Evolutionary conservation across 2,113 vertebrate genomes (phyloP).

Genomic region (Oreochromis aureus): DNA sequence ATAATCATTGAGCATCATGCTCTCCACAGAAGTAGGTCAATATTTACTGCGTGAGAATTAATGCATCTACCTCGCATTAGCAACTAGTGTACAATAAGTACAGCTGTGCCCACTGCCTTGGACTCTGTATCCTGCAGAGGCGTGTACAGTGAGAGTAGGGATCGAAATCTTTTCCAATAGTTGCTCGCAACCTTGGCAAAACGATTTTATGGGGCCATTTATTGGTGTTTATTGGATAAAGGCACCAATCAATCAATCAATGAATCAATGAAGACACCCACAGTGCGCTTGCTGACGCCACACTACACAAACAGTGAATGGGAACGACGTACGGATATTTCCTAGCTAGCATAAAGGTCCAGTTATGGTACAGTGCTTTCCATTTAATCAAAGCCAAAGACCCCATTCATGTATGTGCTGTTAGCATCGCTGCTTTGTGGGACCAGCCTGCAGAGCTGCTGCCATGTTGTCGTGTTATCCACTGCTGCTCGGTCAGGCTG

Average conservation of each 20-base stretch:
- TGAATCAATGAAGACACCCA: background rate
- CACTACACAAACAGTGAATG: background rate
- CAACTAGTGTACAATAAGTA: background rate
- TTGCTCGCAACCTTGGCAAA: background rate
- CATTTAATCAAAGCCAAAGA: background rate
- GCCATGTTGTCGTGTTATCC: constrained; percentile 56
- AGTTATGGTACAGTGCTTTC: background rate
- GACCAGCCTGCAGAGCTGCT: background rate
- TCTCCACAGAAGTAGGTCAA: background rate
- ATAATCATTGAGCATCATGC: background rate
- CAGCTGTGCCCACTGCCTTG: background rate
- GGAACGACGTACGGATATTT: background rate
- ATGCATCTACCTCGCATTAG: background rate
- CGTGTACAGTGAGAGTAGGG: background rate
- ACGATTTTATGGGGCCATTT: background rate
- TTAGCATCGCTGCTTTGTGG: background rate
- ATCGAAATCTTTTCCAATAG: background rate
- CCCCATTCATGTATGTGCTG: background rate
- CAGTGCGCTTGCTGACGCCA: background rate
- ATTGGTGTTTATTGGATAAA: background rate
- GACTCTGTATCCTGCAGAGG: background rate
- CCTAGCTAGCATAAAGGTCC: background rate
- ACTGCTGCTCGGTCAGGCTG: background rate
- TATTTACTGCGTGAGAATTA: background rate
- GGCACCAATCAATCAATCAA: background rate